Conservation (phyloP, 2,888 invertebrate genomes). For the Conus canariensis region DNA sequence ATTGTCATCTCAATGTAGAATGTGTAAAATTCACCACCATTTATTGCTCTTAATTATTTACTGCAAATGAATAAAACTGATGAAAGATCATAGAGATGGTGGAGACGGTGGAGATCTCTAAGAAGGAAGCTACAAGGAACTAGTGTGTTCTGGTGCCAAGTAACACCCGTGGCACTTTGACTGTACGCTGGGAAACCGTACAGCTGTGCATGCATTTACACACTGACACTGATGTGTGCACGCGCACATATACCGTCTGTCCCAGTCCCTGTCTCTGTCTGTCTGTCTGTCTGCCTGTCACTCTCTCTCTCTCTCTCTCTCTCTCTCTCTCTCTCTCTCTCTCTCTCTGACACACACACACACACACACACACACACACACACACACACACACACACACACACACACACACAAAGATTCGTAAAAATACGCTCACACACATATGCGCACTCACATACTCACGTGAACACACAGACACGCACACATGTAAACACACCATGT, state of each 20-base stretch:
- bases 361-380: constrained; percentile 6
- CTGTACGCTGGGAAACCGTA: too few relatives aligned
- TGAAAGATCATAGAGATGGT: too few relatives aligned
- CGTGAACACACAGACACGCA: neutral
- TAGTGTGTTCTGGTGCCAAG: too few relatives aligned
- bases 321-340: constrained; percentile 17
- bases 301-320: constrained; percentile 18
- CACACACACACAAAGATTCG: neutral
- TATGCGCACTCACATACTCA: too few relatives aligned
- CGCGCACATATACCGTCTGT: neutral
- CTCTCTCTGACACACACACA: neutral
- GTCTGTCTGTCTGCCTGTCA: neutral
- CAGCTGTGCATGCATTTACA: neutral
- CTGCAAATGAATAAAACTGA: too few relatives aligned
- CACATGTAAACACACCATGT: neutral
- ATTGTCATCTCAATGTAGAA: too few relatives aligned
- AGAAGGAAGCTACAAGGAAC: too few relatives aligned
- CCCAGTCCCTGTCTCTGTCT: neutral
- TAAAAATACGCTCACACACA: neutral
- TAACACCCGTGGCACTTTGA: too few relatives aligned
- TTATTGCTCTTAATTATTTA: too few relatives aligned
- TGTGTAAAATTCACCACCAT: too few relatives aligned
- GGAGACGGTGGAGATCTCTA: too few relatives aligned
- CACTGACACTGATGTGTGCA: neutral
- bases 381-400: constrained; percentile 8